Evolutionary conservation across 1,140 invertebrate species (phyloP).

Genomic region (Prorops nasuta): DNA sequence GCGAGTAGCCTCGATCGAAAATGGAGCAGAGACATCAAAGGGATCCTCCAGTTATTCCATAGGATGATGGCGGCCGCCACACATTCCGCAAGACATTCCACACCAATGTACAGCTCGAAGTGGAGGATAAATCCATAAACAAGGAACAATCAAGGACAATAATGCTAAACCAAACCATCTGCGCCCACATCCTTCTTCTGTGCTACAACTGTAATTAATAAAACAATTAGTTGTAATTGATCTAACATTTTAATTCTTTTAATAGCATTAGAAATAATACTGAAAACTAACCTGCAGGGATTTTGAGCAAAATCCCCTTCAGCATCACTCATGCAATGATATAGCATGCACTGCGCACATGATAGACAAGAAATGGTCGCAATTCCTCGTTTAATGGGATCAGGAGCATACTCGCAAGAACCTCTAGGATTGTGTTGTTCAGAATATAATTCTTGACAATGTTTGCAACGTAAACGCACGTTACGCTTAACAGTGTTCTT

Average conservation of each 20-base stretch:
- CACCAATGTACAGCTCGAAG: conserved; percentile 81
- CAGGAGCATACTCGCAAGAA: conserved; percentile 85
- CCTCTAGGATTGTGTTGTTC: conserved; percentile 80
- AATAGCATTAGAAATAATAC: background rate
- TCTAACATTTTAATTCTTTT: background rate
- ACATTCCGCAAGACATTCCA: conserved; percentile 73
- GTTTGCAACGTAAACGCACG: conserved; percentile 54
- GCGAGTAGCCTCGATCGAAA: conserved; percentile 31
- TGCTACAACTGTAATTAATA: conserved; percentile 51
- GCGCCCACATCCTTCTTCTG: conserved; percentile 58
- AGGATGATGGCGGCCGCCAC: conserved; percentile 81
- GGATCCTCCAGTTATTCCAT: conserved; percentile 55
- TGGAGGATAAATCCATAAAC: conserved; percentile 90
- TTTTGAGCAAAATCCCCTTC: conserved; percentile 78
- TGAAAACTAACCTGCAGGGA: conserved; percentile 64
- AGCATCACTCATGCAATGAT: conserved; percentile 87
- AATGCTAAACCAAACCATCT: conserved; percentile 82
- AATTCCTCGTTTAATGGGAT: conserved; percentile 77
- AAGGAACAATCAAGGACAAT: conserved; percentile 85
- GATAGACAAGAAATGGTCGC: conserved; percentile 81
- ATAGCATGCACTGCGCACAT: conserved; percentile 84
- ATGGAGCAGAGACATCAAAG: conserved; percentile 53
- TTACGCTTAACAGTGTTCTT: conserved; percentile 42
- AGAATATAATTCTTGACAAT: conserved; percentile 72
- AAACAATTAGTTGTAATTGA: too few relatives aligned